These are phyloP conservation scores for Porites cylindrica DNA, from an alignment of 92 coral and sea anemone species.

Conservation along the genomic window DNA sequence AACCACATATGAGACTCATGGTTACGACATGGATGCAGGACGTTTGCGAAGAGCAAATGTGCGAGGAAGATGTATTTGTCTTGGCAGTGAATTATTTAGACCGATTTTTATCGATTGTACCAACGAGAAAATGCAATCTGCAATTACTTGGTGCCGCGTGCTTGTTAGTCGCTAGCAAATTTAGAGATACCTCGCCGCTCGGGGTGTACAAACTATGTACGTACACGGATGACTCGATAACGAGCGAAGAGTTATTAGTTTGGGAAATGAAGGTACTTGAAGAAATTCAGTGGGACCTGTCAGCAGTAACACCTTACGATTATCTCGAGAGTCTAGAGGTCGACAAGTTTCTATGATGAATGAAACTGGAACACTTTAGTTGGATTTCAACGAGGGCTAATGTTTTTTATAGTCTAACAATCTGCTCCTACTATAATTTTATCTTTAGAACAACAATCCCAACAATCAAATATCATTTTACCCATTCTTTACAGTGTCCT, in stretches of 20 bases:
- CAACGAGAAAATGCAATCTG: conserved; percentile 86
- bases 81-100: conserved; percentile 98
- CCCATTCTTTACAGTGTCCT: too few species aligned
- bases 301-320: conserved; percentile 95
- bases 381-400: too few species aligned
- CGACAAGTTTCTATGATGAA: too few species aligned
- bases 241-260: conserved; percentile 92
- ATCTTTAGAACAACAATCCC: too few species aligned
- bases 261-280: conserved; percentile 97
- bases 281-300: conserved; percentile 97
- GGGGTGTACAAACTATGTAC: conserved; percentile 95
- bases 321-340: conserved; percentile 58
- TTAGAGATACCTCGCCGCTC: conserved; percentile 90
- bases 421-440: too few species aligned
- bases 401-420: too few species aligned
- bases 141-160: conserved; percentile 96
- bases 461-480: too few species aligned
- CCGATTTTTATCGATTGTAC: conserved; percentile 86
- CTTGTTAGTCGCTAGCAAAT: conserved; percentile 98
- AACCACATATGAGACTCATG: conserved; percentile 94
- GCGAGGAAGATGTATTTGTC: conserved; percentile 98
- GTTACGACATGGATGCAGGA: conserved; percentile 99
- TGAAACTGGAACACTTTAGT: too few species aligned
- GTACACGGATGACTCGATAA: conserved; percentile 95
- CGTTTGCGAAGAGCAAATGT: conserved; percentile 98